These are phyloP conservation scores for Drosophila maculinotata DNA, from an alignment of 2,888 invertebrate species.

Conservation along the genomic window DNA sequence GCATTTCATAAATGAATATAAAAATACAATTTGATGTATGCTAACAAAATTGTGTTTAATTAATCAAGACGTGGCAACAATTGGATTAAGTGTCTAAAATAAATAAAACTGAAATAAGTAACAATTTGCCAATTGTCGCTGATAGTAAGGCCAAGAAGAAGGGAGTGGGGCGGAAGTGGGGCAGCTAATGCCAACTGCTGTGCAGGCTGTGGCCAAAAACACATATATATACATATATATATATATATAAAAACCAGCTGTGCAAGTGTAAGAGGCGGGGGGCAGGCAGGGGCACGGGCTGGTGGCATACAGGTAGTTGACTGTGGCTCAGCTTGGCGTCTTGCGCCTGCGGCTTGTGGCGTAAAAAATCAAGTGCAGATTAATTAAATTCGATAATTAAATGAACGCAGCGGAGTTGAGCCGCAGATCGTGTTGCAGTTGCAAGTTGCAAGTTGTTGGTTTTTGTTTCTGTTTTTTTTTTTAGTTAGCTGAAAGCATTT, in stretches of 20 bases:
- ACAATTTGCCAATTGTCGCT: slow-evolving; percentile 76
- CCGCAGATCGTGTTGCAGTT: slow-evolving; percentile 69
- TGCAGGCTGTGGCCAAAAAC: too few relatives aligned
- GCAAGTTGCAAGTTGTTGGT: slow-evolving; percentile 36
- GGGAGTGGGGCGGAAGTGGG: slow-evolving; percentile 1
- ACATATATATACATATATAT: too few relatives aligned
- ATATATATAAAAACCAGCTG: slow-evolving; percentile 24
- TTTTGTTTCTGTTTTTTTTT: slow-evolving; percentile 15
- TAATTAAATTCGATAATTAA: slow-evolving; percentile 82
- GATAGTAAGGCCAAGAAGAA: slow-evolving; percentile 15
- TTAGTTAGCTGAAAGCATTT: slow-evolving; percentile 49
- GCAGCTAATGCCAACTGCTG: slow-evolving; percentile 1
- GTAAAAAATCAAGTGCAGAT: slow-evolving; percentile 80
- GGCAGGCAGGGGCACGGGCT: background rate
- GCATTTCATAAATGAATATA: too few relatives aligned
- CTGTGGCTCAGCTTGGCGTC: slow-evolving; percentile 49
- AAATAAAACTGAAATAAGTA: slow-evolving; percentile 34
- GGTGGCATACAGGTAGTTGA: slow-evolving; percentile 14
- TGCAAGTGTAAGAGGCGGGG: slow-evolving; percentile 1
- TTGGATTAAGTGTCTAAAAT: slow-evolving; percentile 35
- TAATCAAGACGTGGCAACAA: slow-evolving; percentile 17
- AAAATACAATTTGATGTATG: too few relatives aligned
- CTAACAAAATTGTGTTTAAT: background rate
- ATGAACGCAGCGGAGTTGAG: slow-evolving; percentile 75
- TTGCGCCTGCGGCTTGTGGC: slow-evolving; percentile 60